Percentiles rank a stretch among this genome's conserved stretches.
These are phyloP conservation scores for Epinotia nisella DNA, from an alignment of 2,888 invertebrate genomes.

Conservation along the genomic window DNA sequence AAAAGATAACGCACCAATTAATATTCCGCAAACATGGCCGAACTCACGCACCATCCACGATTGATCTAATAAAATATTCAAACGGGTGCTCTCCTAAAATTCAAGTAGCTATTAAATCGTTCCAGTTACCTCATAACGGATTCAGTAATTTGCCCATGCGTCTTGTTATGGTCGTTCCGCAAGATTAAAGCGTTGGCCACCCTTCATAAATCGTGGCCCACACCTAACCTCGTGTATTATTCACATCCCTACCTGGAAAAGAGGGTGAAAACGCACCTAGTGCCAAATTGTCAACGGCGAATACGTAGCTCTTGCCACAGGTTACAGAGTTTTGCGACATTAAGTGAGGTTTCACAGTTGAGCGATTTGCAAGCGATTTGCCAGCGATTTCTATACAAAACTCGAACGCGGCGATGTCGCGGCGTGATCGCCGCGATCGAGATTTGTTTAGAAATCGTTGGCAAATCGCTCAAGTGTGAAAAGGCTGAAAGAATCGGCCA, in stretches of 20 bases:
- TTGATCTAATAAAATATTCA: slow-evolving; percentile 73
- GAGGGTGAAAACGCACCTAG: slow-evolving; percentile 73
- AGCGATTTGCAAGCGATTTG: too few species aligned
- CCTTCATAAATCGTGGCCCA: slow-evolving; percentile 81
- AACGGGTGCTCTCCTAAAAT: slow-evolving; percentile 67
- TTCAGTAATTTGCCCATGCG: slow-evolving; percentile 82
- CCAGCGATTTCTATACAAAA: too few species aligned
- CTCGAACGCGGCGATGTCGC: too few species aligned
- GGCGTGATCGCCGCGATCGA: too few species aligned
- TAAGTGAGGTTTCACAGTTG: too few species aligned
- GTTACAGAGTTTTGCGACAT: slow-evolving; percentile 72
- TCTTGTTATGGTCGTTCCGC: slow-evolving; percentile 81
- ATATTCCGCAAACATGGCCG: slow-evolving; percentile 50
- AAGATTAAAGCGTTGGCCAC: slow-evolving; percentile 81
- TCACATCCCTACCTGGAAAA: slow-evolving; percentile 63
- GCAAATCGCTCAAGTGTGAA: too few species aligned
- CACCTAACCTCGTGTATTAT: slow-evolving; percentile 76
- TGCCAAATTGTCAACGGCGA: slow-evolving; percentile 71
- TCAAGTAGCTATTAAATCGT: slow-evolving; percentile 76
- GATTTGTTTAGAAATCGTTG: too few species aligned
- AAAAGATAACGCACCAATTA: slow-evolving; percentile 27
- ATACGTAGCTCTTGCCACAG: slow-evolving; percentile 51
- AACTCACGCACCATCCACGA: slow-evolving; percentile 62
- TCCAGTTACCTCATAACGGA: slow-evolving; percentile 73
- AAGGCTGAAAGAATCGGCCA: slow-evolving; percentile 56